A percentile compares a stretch with the other conserved stretches of the same genome.
These are phyloP conservation scores for Platyrinchus mystaceus DNA, from an alignment of 2,797 vertebrate genomes.

Conservation along the genomic window DNA sequence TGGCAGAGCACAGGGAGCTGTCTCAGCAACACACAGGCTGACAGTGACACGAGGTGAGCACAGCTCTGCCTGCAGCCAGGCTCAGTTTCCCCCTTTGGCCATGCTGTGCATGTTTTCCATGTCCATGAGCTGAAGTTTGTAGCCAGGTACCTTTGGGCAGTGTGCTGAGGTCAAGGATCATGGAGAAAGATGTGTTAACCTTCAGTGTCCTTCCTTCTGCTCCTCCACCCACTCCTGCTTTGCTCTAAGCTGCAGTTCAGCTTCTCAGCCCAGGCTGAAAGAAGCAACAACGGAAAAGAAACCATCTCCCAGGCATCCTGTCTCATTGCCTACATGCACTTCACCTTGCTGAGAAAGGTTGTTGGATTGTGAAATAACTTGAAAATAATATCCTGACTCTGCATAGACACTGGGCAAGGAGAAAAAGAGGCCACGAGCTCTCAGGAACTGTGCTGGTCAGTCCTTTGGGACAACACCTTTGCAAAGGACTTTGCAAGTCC, in stretches of 20 bases:
- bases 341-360: not conserved
- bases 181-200: fast-evolving
- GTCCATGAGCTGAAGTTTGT: not conserved
- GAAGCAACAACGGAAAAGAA: not conserved
- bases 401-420: not conserved
- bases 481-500: no score
- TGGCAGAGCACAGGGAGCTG: not conserved
- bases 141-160: not conserved
- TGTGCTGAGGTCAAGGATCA: not conserved
- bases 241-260: not conserved
- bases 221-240: not conserved
- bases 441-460: not conserved
- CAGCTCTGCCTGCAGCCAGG: not conserved
- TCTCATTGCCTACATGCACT: not conserved
- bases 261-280: not conserved
- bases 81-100: not conserved
- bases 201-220: not conserved
- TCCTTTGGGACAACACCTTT: not conserved
- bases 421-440: not conserved
- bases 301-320: not conserved
- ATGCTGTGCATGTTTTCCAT: fast-evolving
- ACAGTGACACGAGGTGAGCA: not conserved
- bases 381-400: not conserved
- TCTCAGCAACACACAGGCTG: not conserved
- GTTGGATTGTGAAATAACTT: not conserved